These are phyloP conservation scores for Galaxea fascicularis DNA, from an alignment of 92 coral and sea anemone genomes.

Conservation along the genomic window DNA sequence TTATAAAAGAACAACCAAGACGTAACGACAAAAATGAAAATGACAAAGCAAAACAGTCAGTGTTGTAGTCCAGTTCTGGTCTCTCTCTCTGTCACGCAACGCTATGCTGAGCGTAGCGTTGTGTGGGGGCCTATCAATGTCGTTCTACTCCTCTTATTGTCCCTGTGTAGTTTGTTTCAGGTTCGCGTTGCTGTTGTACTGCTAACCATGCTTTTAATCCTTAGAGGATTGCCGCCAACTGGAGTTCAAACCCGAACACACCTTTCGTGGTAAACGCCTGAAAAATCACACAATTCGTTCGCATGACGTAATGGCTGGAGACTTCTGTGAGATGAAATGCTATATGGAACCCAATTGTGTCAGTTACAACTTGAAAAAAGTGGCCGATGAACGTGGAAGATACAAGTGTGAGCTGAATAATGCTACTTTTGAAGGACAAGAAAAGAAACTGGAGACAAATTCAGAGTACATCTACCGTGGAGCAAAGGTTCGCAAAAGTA, in stretches of 20 bases:
- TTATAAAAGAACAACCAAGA: too few relatives aligned
- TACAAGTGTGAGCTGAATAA: not conserved
- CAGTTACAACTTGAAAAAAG: not conserved
- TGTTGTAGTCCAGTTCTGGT: too few relatives aligned
- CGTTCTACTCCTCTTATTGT: too few relatives aligned
- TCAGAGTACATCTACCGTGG: not conserved
- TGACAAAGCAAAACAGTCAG: too few relatives aligned
- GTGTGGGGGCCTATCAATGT: too few relatives aligned
- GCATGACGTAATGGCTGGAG: not conserved
- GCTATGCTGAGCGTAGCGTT: too few relatives aligned
- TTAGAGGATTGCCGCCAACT: not conserved
- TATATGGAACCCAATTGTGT: constrained; percentile 4
- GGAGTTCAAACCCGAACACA: not conserved
- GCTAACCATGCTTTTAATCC: too few relatives aligned
- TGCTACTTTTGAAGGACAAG: not conserved
- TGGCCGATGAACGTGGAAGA: not conserved
- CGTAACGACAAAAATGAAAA: too few relatives aligned
- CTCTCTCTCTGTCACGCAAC: too few relatives aligned
- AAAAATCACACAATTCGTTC: not conserved
- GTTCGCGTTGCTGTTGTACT: too few relatives aligned
- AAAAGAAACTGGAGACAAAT: not conserved
- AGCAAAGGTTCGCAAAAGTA: too few relatives aligned
- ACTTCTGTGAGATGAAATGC: not conserved
- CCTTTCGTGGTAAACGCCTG: not conserved
- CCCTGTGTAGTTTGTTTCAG: too few relatives aligned